These are phyloP conservation scores for Tadarida brasiliensis DNA, from an alignment of 2,797 vertebrate species.

Conservation along the genomic window DNA sequence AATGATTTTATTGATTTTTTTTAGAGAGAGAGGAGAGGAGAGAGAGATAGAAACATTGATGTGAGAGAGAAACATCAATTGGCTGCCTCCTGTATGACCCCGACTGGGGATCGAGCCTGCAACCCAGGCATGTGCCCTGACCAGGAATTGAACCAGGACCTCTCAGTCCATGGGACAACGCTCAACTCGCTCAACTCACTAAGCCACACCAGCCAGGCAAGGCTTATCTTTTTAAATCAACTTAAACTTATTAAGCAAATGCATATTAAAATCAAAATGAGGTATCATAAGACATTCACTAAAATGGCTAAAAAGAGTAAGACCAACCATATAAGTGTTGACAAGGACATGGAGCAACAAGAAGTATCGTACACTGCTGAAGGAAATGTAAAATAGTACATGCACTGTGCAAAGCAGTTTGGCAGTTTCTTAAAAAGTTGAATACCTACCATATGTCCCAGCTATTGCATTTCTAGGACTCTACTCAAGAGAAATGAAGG, in stretches of 20 bases:
- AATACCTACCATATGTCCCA: slow-evolving; percentile 24
- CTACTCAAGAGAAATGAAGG: slow-evolving; percentile 24
- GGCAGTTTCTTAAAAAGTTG: neutral
- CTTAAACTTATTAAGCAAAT: neutral
- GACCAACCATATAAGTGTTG: neutral
- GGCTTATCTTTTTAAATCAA: slow-evolving; percentile 18
- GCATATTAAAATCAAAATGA: neutral
- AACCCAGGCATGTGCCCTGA: too few species aligned
- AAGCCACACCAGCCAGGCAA: neutral
- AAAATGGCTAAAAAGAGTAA: neutral
- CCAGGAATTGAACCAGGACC: too few species aligned
- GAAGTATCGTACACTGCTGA: neutral
- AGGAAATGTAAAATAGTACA: neutral
- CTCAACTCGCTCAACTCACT: too few species aligned
- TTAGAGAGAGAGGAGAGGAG: too few species aligned
- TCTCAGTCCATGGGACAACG: too few species aligned
- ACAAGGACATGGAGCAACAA: neutral
- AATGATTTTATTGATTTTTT: neutral
- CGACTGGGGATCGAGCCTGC: too few species aligned
- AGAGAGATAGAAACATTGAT: too few species aligned
- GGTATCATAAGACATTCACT: neutral
- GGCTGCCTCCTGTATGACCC: too few species aligned
- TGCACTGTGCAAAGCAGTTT: neutral
- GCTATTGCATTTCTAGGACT: neutral
- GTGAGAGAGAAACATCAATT: too few species aligned